Evolutionary conservation across 23 tunicate genomes (phyloP).

Genomic region (Halocynthia aurantium): DNA sequence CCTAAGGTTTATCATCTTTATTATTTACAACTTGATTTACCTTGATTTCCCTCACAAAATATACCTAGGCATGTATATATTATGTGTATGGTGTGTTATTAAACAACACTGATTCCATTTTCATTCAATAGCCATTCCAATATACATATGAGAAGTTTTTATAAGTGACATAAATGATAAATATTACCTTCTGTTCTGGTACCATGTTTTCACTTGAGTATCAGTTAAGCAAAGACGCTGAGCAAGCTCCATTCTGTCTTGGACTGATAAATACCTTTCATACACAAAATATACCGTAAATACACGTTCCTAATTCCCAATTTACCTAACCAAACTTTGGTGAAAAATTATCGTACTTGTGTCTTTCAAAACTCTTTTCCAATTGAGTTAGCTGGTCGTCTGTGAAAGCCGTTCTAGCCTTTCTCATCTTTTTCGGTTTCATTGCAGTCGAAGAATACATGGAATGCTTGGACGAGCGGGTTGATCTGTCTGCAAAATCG

Average conservation of each 20-base stretch:
- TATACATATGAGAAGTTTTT: neutral
- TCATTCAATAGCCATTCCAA: too few relatives aligned
- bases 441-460: neutral
- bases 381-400: constrained; percentile 60
- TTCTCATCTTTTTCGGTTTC: constrained; percentile 53
- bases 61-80: too few relatives aligned
- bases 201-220: constrained; percentile 90
- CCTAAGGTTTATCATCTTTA: too few relatives aligned
- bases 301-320: neutral
- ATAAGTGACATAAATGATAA: neutral
- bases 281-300: neutral
- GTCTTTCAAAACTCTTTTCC: constrained; percentile 61
- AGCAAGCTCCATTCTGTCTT: constrained; percentile 62
- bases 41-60: too few relatives aligned
- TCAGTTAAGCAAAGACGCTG: constrained; percentile 43
- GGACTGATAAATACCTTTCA: constrained; percentile 70
- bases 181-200: constrained; percentile 77
- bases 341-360: constrained; percentile 38
- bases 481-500: neutral
- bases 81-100: too few relatives aligned
- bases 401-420: constrained; percentile 82
- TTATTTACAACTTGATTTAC: too few relatives aligned
- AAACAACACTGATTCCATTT: too few relatives aligned
- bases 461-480: too few relatives aligned
- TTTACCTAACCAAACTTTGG: neutral